These are phyloP conservation scores for Bombus turneri DNA, from an alignment of 1,140 invertebrate genomes.

Conservation along the genomic window DNA sequence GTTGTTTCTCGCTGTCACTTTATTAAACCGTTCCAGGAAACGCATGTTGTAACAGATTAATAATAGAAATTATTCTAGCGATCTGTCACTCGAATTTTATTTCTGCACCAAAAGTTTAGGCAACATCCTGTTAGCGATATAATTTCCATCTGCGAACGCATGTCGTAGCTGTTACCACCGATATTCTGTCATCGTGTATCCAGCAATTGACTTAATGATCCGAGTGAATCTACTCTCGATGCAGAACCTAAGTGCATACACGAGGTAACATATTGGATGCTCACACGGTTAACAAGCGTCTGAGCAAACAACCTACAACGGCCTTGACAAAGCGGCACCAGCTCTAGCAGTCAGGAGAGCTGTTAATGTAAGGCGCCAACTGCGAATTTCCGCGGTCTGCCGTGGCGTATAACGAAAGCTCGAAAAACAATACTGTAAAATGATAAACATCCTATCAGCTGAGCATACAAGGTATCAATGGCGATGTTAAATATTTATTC, in stretches of 20 bases:
- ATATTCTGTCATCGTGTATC: constrained; percentile 62
- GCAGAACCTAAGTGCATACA: constrained; percentile 69
- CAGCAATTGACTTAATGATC: constrained; percentile 71
- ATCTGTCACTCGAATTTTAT: neutral
- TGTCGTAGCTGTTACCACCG: constrained; percentile 45
- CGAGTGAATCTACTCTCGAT: constrained; percentile 66
- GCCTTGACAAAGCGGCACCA: constrained; percentile 58
- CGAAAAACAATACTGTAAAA: neutral
- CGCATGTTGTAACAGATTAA: too few relatives aligned
- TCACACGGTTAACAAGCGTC: constrained; percentile 70
- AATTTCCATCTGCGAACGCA: constrained; percentile 14
- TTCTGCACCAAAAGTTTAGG: neutral
- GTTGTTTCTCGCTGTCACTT: too few relatives aligned
- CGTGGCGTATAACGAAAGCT: neutral
- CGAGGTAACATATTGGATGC: constrained; percentile 67
- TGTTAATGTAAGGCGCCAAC: constrained; percentile 15
- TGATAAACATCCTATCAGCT: neutral
- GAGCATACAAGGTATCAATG: neutral
- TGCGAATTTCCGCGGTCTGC: neutral
- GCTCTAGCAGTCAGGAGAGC: constrained; percentile 10
- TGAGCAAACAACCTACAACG: constrained; percentile 68
- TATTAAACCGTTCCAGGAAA: too few relatives aligned
- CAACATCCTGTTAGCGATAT: neutral
- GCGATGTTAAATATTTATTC: neutral
- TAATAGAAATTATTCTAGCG: neutral